Conservation (phyloP, 1,140 invertebrate species). For the Babylonia areolata region DNA sequence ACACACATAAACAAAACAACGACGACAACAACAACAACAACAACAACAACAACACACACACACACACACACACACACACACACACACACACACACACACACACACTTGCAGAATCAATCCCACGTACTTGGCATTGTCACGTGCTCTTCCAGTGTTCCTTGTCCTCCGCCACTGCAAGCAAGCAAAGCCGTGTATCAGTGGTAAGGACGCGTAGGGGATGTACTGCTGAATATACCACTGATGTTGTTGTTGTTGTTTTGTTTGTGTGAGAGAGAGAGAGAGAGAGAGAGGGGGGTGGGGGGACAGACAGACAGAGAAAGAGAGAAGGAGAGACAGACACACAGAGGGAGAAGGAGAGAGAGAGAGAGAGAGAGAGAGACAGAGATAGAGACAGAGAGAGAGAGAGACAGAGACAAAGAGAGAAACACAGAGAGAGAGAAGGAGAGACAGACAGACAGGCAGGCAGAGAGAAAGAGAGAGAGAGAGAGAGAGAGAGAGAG, state of each 20-base stretch:
- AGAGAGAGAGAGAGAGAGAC: neutral
- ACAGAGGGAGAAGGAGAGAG: neutral
- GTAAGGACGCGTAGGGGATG: too few relatives aligned
- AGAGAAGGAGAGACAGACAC: neutral
- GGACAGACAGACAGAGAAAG: neutral
- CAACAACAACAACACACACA: too few relatives aligned
- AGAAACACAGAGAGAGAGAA: neutral
- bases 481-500: neutral
- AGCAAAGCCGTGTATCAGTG: too few relatives aligned
- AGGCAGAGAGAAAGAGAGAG: neutral
- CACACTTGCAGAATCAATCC: too few relatives aligned
- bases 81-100: conserved; percentile 1
- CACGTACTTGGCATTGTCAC: neutral
- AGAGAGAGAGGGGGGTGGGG: neutral
- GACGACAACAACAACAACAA: too few relatives aligned
- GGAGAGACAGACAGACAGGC: neutral
- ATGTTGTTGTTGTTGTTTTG: too few relatives aligned
- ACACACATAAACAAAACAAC: too few relatives aligned
- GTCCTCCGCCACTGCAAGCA: too few relatives aligned
- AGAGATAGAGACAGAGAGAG: neutral
- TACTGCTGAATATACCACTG: too few relatives aligned
- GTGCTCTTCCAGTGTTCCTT: neutral
- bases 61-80: neutral
- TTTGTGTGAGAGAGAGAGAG: neutral
- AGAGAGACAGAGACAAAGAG: neutral